Percentiles rank a stretch among this genome's conserved stretches.
These are phyloP conservation scores for Chaunax sp. DNA, from an alignment of 2,797 vertebrate species.

Conservation along the genomic window DNA sequence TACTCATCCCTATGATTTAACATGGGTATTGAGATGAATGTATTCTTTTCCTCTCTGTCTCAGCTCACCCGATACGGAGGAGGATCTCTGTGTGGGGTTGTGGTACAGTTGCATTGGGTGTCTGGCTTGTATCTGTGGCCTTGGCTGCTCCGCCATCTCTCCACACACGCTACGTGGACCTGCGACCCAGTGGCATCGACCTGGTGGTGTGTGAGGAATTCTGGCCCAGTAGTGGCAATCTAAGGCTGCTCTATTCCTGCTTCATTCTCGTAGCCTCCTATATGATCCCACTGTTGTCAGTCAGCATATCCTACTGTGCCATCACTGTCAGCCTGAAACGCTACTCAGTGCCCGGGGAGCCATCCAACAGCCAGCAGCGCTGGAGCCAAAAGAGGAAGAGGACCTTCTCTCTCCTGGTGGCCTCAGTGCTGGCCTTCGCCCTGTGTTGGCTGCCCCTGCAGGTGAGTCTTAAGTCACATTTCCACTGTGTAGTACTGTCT, in stretches of 20 bases:
- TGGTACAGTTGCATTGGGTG: constrained; percentile 70
- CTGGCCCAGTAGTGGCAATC: constrained; percentile 78
- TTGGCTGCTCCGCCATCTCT: constrained; percentile 81
- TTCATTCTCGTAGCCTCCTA: constrained; percentile 79
- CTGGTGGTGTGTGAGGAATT: constrained; percentile 86
- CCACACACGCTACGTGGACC: constrained; percentile 81
- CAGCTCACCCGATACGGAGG: constrained; percentile 82
- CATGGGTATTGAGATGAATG: background rate
- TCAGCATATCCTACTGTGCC: constrained; percentile 84
- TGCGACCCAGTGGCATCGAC: constrained; percentile 79
- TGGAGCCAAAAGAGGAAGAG: constrained; percentile 82
- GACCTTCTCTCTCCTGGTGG: constrained; percentile 83
- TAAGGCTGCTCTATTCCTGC: constrained; percentile 84
- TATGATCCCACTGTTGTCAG: constrained; percentile 84
- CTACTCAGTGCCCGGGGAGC: constrained; percentile 78
- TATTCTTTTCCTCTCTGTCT: constrained; percentile 1
- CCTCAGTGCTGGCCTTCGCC: constrained; percentile 84
- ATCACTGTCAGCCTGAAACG: constrained; percentile 80
- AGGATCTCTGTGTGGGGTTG: constrained; percentile 82
- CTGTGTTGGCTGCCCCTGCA: constrained; percentile 86
- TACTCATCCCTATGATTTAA: background rate
- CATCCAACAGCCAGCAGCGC: constrained; percentile 69
- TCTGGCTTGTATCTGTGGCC: constrained; percentile 83
- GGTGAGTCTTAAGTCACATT: constrained; percentile 57
- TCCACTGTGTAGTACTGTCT: too few relatives aligned